Percentiles rank a stretch among this genome's conserved stretches.
phyloP scores from a whole-genome alignment of 2,113 vertebrate species.

The Haliaeetus leucogaster region DNA sequence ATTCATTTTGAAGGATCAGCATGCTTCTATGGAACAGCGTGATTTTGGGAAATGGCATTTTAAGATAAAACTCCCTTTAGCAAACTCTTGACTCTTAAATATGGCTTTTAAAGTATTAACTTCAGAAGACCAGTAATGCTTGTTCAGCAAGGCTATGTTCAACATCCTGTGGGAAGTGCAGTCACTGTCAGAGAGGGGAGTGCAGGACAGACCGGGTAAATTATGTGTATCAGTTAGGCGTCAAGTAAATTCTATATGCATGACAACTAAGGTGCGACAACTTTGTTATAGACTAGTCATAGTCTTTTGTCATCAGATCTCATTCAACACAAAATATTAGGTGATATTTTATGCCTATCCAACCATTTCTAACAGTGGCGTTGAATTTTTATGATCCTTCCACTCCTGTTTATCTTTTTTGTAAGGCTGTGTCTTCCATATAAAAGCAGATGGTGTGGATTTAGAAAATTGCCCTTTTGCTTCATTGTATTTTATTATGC shows the following conservation, averaged over 20 bases:
- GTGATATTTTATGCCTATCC: neutral
- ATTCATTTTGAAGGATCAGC: neutral
- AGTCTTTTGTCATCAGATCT: neutral
- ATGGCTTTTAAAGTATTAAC: neutral
- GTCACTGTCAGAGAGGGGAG: neutral
- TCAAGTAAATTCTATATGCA: neutral
- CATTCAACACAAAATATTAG: neutral
- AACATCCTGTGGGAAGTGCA: neutral
- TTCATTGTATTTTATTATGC: neutral
- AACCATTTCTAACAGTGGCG: neutral
- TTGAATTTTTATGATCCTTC: neutral
- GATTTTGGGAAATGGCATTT: neutral
- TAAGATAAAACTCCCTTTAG: neutral
- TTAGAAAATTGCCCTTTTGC: neutral
- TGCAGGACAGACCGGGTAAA: neutral
- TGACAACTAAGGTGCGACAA: neutral
- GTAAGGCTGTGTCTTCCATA: neutral
- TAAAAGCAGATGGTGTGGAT: neutral
- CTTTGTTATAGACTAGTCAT: neutral
- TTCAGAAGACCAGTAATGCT: neutral
- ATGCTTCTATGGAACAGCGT: neutral
- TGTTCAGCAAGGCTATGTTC: neutral
- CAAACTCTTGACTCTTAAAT: neutral
- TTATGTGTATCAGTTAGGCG: accelerated
- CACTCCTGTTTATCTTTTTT: neutral